Evolutionary conservation across 1,140 invertebrate genomes (phyloP), one percentile per base, ranked within the genome.

Genomic region (Trichonephila clavipes): DNA sequence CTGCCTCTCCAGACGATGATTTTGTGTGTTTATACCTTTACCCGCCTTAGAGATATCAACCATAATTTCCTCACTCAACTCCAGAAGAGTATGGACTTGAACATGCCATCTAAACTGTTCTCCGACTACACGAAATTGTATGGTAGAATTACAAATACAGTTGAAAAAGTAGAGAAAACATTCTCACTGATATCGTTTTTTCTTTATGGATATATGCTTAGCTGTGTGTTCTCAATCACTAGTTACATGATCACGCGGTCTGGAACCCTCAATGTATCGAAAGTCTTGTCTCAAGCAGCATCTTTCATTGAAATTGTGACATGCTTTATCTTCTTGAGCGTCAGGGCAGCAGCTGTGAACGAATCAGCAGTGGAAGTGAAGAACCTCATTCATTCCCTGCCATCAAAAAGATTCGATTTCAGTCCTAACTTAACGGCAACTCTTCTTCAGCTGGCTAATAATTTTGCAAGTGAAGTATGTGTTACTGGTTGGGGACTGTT

Each of bases 401-500:
- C 93, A 0, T 34, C 72, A 8, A 89, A 86, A 18, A 66, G 44
- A 69, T 85, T 83, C 16, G 88, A 90, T 40, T 69, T 94, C 44
- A 59, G 24, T 16, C 88, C 93, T 14, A 94, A 90, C 44, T 40
- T 86, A 10, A 90, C 62, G 14, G 88, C 88, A 28, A 90, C 93
- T n/a, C 59, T 94, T 59, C 34, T 94, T n/a, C 93, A 94, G 19
- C 51, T 94, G 12, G 72, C 93, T 0, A 90, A 90, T 44, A 82
- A 94, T 18, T 94, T 94, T 34, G 93, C 93, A 6, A 58, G 58
- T 18, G 93, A 94, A 61, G 93, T 94, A 1, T 90, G 88, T 24
- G 59, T 94, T 0, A 94, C 94, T 21, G 94, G 94, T 0, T 94
- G 94, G 94, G 91, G 91, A 62, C 62, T 94, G 16, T 94, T 94